Evolutionary conservation across 2,888 invertebrate genomes (phyloP), one percentile per base, ranked within the genome.

Genomic region (Thymelicus sylvestris): DNA sequence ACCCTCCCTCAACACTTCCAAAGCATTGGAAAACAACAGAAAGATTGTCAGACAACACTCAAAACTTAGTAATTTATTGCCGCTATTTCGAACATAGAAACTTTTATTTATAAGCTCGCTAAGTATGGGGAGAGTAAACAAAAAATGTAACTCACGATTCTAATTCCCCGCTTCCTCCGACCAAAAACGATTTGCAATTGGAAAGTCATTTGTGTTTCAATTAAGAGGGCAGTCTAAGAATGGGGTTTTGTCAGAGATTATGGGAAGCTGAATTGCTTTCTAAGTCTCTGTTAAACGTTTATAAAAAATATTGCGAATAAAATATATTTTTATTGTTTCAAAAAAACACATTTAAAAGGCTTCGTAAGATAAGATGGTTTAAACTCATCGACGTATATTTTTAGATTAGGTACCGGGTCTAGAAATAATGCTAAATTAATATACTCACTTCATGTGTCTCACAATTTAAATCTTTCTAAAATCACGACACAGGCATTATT

Each of bases 181-280:
- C 74, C 75, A 74, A 79, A 83, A 81, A 84, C 81, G 79, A 79
- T 75, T 75, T 73, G 72, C 74, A 75, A 79, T 86, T 85, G 83
- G 83, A 82, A 87, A 87, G 83, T 85, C 87, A 85, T 88, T 89
- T 86, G 86, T 86, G 86, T 87, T 88, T 89, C 89, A 89, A 90
- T 90, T 89, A 89, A 86, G 84, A 80, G 79, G 74, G 79, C 76
- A 77, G 76, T 69, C 75, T 50, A 69, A 64, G 69, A 69, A 64
- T 69, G 59, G 76, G 81, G 74, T 79, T 82, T 81, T 83, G 80
- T 81, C 74, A 63, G 77, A 83, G 83, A 82, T 89, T 88, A 87
- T 87, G 84, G 83, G 81, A 83, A 86, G 85, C 83, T 81, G 81
- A 82, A 85, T 82, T 83, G 80, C 80, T 76, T 76, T 67, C 67